Base-by-base conservation (phyloP, 2,888 invertebrate genomes). In the Synanthedon formicaeformis region DNA sequence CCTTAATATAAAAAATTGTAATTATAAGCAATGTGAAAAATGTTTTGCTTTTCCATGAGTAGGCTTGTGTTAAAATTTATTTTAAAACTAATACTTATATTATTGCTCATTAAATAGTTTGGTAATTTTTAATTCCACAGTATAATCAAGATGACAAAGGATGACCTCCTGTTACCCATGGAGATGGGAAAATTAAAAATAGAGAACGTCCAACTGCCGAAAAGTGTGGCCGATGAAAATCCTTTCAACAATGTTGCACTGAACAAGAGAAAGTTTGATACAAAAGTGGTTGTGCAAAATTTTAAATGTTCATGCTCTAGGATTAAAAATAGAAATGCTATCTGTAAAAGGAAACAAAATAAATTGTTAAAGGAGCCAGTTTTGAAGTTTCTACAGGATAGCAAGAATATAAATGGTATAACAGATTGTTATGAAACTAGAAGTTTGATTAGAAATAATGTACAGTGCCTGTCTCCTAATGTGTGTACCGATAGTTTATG, bases 161-260 rank as follows among this genome's bases (percentile, higher is more conserved):
- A 87, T 70, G 89, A 89, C 54, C 69, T 86, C 61, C 73, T 83
- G 55, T 65, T 90, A 58, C 86, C 88, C 59, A 81, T 87, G 55
- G 84, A 88, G 68, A 79, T 91, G 76, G 84, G 82, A 57, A 88
- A 86, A 65, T 69, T 91, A 57, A 88, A 90, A 79, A 90, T 91
- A 67, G 88, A 89, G 60, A 82, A 88, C 34, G 64, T 70, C 49
- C 78, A 82, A 69, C 53, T 65, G 41, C 67, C 61, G 56, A 70
- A 70, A 57, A 65, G 54, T 52, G 61, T 59, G 53, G 73, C 61
- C 55, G 73, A 74, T 61, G 78, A 78, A 54, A 83, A 84, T 57
- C 81, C 83, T 50, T 81, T 84, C 61, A 60, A 61, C 58, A 66
- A 59, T 53, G 48, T 57, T 48, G 58, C 60, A 40, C 61, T 60